Evolutionary conservation across 2,797 vertebrate genomes (phyloP).

Genomic region (Falco novaeseelandiae): DNA sequence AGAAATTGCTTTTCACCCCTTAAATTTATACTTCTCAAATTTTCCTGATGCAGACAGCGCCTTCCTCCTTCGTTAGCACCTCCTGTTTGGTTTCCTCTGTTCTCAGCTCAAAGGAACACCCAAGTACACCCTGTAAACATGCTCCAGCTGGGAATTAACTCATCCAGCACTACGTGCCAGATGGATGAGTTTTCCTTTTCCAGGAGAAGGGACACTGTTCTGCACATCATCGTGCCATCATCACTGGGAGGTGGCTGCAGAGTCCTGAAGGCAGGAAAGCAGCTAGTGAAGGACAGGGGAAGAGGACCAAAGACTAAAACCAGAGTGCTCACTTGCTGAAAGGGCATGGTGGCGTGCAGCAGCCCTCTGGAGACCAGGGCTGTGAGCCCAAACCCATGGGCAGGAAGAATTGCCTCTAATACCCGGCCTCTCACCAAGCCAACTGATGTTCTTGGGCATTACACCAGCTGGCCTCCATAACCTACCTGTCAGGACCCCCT

Average conservation of each 20-base stretch:
- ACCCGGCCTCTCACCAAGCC: background rate
- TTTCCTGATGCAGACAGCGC: background rate
- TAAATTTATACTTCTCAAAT: slow-evolving; percentile 1
- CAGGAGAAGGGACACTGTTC: background rate
- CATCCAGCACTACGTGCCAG: background rate
- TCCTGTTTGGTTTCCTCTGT: slow-evolving; percentile 3
- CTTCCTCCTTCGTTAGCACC: background rate
- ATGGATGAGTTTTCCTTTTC: background rate
- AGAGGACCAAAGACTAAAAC: background rate
- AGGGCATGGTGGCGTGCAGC: background rate
- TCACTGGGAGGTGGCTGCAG: rapidly evolving
- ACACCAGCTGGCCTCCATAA: background rate
- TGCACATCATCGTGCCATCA: rapidly evolving
- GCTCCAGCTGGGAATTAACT: background rate
- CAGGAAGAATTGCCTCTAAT: background rate
- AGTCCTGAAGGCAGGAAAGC: background rate
- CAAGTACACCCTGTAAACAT: background rate
- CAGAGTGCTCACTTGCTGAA: background rate
- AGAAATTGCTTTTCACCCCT: background rate
- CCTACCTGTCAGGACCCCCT: too few species aligned
- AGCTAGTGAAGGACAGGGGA: background rate
- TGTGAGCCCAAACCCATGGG: background rate
- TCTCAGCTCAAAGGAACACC: background rate
- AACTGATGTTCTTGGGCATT: background rate
- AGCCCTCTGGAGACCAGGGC: background rate